Conservation (phyloP, 2,888 invertebrate genomes). For the Morpho helenor region DNA sequence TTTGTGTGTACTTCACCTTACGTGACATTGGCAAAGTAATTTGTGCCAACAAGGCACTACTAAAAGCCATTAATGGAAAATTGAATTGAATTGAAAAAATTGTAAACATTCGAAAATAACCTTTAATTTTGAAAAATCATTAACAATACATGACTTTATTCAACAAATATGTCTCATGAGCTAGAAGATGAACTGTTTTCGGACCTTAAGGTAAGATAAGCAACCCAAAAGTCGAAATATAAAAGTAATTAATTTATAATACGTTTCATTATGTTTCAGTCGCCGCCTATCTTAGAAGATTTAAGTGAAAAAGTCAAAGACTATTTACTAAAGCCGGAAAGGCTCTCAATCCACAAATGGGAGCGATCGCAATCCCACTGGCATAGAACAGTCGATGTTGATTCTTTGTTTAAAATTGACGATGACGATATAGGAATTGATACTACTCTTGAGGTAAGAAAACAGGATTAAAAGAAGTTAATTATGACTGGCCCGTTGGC, state of each 20-base stretch:
- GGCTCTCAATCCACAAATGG: conserved; percentile 85
- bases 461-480: no score
- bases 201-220: conserved; percentile 45
- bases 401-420: conserved; percentile 60
- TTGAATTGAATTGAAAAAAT: neutral
- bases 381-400: conserved; percentile 31
- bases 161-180: conserved; percentile 41
- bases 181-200: conserved; percentile 44
- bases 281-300: conserved; percentile 83
- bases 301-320: conserved; percentile 82
- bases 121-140: neutral
- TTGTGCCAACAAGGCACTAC: no score
- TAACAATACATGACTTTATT: conserved; percentile 1
- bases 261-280: conserved; percentile 39
- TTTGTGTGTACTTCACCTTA: no score
- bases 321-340: conserved; percentile 83
- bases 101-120: neutral
- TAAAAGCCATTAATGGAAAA: no score
- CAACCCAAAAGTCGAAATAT: neutral
- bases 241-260: neutral
- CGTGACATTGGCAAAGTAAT: no score
- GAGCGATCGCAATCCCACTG: conserved; percentile 83
- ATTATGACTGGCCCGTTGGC: no score
- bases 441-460: conserved; percentile 58
- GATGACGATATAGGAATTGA: conserved; percentile 56